phyloP scores from a whole-genome alignment of 1,140 invertebrate species.

The Rhizoglyphus robini region DNA sequence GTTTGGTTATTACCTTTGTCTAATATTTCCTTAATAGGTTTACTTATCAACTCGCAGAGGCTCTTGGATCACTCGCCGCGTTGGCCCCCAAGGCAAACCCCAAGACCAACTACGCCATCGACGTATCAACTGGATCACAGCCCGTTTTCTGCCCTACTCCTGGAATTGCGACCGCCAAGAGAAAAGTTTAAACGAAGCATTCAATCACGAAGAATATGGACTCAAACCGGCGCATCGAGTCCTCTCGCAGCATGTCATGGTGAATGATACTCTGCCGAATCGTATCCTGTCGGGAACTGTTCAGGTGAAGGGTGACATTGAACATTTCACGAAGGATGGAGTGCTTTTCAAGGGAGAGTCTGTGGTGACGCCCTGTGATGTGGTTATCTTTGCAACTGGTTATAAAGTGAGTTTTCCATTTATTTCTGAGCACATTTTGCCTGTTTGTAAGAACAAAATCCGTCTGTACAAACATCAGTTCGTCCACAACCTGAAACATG shows the following conservation, averaged over 20 bases:
- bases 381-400: conserved; percentile 35
- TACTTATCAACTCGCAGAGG: conserved; percentile 38
- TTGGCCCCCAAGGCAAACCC: conserved; percentile 32
- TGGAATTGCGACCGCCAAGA: conserved; percentile 21
- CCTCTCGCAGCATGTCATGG: conserved; percentile 39
- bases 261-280: conserved; percentile 42
- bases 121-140: conserved; percentile 19
- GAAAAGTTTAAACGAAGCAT: conserved; percentile 27
- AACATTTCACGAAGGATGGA: conserved; percentile 30
- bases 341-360: not conserved
- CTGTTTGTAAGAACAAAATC: conserved; percentile 21
- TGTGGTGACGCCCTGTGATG: conserved; percentile 28
- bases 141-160: conserved; percentile 20
- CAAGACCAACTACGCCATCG: conserved; percentile 25
- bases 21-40: no score
- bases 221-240: conserved; percentile 37
- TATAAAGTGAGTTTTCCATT: conserved; percentile 35
- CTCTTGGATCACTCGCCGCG: conserved; percentile 36
- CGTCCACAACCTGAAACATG: conserved; percentile 22
- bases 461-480: conserved; percentile 23
- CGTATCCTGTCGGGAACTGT: conserved; percentile 38
- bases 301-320: conserved; percentile 34
- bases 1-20: no score
- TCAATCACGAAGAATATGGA: conserved; percentile 39
- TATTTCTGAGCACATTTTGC: conserved; percentile 26